Evolutionary conservation across 2,797 vertebrate genomes (phyloP).

Genomic region (Esox lucius): DNA sequence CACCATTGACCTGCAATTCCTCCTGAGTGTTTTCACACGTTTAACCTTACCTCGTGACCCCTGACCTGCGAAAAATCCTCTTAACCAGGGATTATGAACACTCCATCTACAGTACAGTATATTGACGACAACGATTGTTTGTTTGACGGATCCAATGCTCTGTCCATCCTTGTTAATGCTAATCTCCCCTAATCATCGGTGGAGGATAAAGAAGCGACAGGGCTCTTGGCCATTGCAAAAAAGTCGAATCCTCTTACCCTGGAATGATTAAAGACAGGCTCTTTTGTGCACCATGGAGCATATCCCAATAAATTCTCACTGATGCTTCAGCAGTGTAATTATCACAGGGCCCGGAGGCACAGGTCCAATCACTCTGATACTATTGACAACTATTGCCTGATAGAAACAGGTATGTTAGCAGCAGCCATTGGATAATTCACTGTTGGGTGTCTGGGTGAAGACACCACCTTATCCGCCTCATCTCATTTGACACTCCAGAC

Average conservation of each 20-base stretch:
- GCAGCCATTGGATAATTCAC: conserved; percentile 40
- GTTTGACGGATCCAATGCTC: not conserved
- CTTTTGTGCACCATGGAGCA: conserved; percentile 63
- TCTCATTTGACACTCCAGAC: conserved; percentile 41
- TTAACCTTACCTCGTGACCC: not conserved
- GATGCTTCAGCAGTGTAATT: conserved; percentile 69
- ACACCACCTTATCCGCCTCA: conserved; percentile 46
- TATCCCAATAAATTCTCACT: conserved; percentile 70
- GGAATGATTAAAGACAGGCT: conserved; percentile 66
- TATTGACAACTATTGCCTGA: conserved; percentile 65
- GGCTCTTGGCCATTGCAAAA: conserved; percentile 54
- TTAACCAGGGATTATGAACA: not conserved
- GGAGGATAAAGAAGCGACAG: conserved; percentile 54
- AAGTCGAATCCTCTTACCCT: conserved; percentile 65
- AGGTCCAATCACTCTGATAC: conserved; percentile 66
- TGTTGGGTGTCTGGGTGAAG: conserved; percentile 53
- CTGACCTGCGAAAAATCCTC: not conserved
- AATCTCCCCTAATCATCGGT: conserved; percentile 65
- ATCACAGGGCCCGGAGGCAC: conserved; percentile 67
- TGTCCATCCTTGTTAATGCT: conserved; percentile 23
- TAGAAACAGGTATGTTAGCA: conserved; percentile 66
- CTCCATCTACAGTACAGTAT: conserved; percentile 6
- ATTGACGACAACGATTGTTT: not conserved
- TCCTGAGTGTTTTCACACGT: not conserved
- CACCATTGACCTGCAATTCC: not conserved